phyloP scores from a whole-genome alignment of 2,888 invertebrate species.

The Acleris sparsana region DNA sequence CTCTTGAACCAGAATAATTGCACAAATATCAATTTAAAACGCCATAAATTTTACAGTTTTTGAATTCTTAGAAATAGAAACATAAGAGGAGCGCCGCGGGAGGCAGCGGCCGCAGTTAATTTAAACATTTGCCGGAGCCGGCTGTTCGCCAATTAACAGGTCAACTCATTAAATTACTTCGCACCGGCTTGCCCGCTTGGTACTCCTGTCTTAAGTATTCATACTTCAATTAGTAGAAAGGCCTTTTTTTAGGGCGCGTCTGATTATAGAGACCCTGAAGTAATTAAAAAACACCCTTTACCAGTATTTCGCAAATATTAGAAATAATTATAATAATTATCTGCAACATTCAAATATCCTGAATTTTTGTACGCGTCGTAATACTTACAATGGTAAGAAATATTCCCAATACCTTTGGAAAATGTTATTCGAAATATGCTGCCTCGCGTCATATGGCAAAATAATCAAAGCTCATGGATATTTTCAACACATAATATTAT shows the following conservation, averaged over 20 bases:
- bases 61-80: constrained; percentile 24
- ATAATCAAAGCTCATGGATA: too few relatives aligned
- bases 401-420: too few relatives aligned
- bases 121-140: constrained; percentile 63
- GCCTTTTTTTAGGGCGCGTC: constrained; percentile 40
- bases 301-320: too few relatives aligned
- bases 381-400: too few relatives aligned
- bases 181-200: constrained; percentile 46
- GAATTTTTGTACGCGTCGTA: too few relatives aligned
- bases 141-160: constrained; percentile 66
- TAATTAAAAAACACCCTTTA: background rate
- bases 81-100: constrained; percentile 42
- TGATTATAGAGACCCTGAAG: constrained; percentile 1
- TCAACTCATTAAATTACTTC: constrained; percentile 67
- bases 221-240: constrained; percentile 27
- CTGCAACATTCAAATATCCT: too few relatives aligned
- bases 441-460: too few relatives aligned
- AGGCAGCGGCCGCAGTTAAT: constrained; percentile 55
- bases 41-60: background rate
- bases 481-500: too few relatives aligned
- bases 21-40: constrained; percentile 16
- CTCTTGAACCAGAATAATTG: background rate
- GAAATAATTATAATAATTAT: too few relatives aligned
- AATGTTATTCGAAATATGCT: too few relatives aligned
- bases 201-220: constrained; percentile 30